phyloP scores from a whole-genome alignment of 2,797 vertebrate genomes.

The Phyllotis vaccarum region DNA sequence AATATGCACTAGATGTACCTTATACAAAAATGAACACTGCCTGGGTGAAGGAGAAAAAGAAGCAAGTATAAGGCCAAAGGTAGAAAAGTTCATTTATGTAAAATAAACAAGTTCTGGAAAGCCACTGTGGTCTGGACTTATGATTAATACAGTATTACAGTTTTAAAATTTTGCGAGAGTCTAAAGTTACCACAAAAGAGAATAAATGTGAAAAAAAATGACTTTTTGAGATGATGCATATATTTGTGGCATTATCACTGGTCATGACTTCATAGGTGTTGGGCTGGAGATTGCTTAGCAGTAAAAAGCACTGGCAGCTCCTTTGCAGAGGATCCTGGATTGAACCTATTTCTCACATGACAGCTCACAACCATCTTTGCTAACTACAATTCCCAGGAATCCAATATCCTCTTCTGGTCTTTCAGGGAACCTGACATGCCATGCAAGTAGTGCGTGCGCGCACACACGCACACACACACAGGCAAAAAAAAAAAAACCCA shows the following conservation, averaged over 20 bases:
- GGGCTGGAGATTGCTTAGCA: not conserved
- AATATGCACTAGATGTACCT: conserved; percentile 25
- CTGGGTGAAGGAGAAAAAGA: not conserved
- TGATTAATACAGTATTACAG: not conserved
- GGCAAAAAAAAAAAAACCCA: not conserved
- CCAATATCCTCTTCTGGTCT: not conserved
- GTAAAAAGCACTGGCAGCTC: not conserved
- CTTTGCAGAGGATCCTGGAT: not conserved
- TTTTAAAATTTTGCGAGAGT: not conserved
- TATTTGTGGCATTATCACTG: not conserved
- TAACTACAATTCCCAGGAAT: not conserved
- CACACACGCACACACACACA: not conserved
- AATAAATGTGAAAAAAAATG: too few species aligned
- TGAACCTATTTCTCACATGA: not conserved
- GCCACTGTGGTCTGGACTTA: not conserved
- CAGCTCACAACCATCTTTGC: not conserved
- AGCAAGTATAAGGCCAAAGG: not conserved
- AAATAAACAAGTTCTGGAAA: conserved; percentile 15
- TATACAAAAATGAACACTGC: not conserved
- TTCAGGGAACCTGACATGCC: not conserved
- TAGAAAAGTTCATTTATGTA: not conserved
- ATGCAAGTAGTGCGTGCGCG: not conserved
- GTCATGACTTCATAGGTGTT: not conserved
- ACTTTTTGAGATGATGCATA: not conserved
- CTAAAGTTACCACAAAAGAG: not conserved